Base-by-base conservation (phyloP, 2,888 invertebrate genomes). In the Amorpha juglandis region DNA sequence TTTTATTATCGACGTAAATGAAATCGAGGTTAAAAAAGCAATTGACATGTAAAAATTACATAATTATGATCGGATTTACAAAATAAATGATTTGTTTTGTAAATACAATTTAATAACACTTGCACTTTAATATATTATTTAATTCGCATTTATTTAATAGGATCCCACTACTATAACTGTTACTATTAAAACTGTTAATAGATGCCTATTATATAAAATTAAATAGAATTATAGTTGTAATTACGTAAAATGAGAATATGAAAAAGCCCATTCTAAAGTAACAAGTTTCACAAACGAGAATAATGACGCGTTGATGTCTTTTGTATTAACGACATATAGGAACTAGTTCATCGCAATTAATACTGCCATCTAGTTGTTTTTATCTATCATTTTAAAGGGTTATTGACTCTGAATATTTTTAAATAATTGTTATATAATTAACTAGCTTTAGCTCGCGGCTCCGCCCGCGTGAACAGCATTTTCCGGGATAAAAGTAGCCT, bases 251-350 rank as follows among this genome's bases (percentile, higher is more conserved):
- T 58, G 58, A 58, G 58, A 58, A n/a, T n/a, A n/a, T 42, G 58
- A 65, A 50, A 65, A 58, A 52, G 33, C 33, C 33, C n/a, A 55
- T 47, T 42, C 33, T 53, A n/a, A 33, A 64, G 42, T 53, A 53
- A 64, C 64, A 64, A 27, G 53, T 53, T 52, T 53, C 45, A 27
- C n/a, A 19, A 27, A 64, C 64, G 14, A 64, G 53, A 64, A 64
- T 64, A 53, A 27, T 50, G 35, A 53, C 50, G 72, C 76, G 74
- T 75, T 75, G 74, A 76, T 72, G 69, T 74, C 76, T 76, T 76
- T 76, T 70, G 68, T 69, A 71, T 51, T 42, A 27, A 48, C 9
- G 47, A 64, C 53, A 21, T 47, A 19, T 21, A 48, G 11, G 55
- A 55, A 55, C 52, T 35, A 35, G 63, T 68, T 51, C 42, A 66